These are phyloP conservation scores for Peromyscus californicus DNA, from an alignment of 2,113 vertebrate genomes.

Conservation along the genomic window DNA sequence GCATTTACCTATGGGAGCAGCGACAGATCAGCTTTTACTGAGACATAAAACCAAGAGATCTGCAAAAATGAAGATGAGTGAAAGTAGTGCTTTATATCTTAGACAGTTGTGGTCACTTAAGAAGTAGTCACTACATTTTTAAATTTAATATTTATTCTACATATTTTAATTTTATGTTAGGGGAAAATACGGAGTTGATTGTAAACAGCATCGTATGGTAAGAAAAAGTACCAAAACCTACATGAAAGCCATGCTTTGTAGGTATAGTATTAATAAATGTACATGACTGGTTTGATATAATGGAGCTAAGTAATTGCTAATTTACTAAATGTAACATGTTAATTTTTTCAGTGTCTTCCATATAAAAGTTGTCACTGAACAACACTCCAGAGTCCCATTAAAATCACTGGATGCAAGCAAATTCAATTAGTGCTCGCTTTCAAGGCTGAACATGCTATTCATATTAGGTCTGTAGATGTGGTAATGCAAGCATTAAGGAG, in stretches of 20 bases:
- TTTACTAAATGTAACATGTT: slow-evolving; percentile 83
- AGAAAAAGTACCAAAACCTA: slow-evolving; percentile 18
- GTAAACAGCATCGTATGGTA: not conserved
- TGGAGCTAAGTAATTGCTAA: slow-evolving; percentile 81
- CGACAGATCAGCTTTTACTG: not conserved
- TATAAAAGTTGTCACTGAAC: slow-evolving; percentile 80
- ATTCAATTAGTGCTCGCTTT: slow-evolving; percentile 74
- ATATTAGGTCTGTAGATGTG: slow-evolving; percentile 64
- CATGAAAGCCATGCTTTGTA: slow-evolving; percentile 39
- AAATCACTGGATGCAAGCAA: slow-evolving; percentile 75
- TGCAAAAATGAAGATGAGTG: not conserved
- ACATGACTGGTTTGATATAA: slow-evolving; percentile 73
- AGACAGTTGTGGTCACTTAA: not conserved
- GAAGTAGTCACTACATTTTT: not conserved
- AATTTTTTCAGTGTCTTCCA: slow-evolving; percentile 81
- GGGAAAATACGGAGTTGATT: not conserved
- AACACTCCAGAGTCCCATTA: slow-evolving; percentile 81
- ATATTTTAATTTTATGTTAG: not conserved
- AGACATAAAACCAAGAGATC: not conserved
- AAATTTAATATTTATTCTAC: not conserved
- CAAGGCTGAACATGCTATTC: slow-evolving; percentile 64
- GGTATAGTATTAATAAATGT: slow-evolving; percentile 64
- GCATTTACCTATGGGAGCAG: not conserved
- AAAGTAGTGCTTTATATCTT: not conserved
- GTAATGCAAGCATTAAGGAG: slow-evolving; percentile 66